Percentiles rank a stretch among this genome's conserved stretches.
phyloP scores from a whole-genome alignment of 2,113 vertebrate species.

The Orientallactaga bullata region DNA sequence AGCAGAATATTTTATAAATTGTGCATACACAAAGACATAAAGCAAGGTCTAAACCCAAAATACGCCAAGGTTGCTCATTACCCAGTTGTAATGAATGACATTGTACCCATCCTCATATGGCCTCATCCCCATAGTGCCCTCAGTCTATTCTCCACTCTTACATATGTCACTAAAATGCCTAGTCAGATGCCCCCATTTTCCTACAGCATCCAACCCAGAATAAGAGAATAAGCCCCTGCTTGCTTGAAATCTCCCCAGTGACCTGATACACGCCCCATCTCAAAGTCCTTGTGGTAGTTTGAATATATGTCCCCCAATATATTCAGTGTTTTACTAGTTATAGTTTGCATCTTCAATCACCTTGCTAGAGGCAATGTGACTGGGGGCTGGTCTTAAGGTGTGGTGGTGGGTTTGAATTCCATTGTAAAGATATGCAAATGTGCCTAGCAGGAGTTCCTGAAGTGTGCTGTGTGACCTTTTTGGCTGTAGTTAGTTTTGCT shows the following conservation, averaged over 20 bases:
- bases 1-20: not conserved
- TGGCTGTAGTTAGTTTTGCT: no score
- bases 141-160: not conserved
- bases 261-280: not conserved
- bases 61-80: no score
- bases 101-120: fast-evolving
- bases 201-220: not conserved
- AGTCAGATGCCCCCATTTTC: not conserved
- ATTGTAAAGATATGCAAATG: no score
- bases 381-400: no score
- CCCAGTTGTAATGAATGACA: not conserved
- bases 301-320: no score
- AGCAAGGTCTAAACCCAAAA: not conserved
- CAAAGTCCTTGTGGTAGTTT: not conserved
- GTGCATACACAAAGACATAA: not conserved
- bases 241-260: not conserved
- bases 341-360: no score
- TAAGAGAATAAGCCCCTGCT: not conserved
- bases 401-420: no score
- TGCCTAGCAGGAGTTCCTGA: no score
- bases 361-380: no score
- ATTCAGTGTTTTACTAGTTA: no score
- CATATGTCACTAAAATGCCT: not conserved
- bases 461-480: no score
- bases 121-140: no score